Evolutionary conservation across 2,113 vertebrate species (phyloP).

Genomic region (Lasiurus cinereus): DNA sequence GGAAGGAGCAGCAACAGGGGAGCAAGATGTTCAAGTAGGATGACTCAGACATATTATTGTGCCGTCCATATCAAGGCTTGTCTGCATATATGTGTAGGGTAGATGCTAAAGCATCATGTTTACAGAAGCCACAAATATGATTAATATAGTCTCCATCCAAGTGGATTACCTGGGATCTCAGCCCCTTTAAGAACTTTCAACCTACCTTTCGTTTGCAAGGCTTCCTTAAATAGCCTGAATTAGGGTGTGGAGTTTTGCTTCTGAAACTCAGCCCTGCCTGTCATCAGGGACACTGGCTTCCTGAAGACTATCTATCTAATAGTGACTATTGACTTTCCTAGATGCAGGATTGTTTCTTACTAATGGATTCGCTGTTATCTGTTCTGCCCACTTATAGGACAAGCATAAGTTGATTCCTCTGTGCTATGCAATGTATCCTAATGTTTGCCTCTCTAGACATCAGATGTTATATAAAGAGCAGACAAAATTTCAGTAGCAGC

Average conservation of each 20-base stretch:
- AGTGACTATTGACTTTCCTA: neutral
- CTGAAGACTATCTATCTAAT: neutral
- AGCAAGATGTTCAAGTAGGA: neutral
- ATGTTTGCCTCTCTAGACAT: neutral
- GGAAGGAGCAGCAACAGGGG: neutral
- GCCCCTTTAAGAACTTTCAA: neutral
- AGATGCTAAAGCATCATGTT: neutral
- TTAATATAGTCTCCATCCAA: neutral
- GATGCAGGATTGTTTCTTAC: neutral
- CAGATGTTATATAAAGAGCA: neutral
- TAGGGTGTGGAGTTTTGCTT: neutral
- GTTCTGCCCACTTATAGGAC: neutral
- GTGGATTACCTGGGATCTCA: neutral
- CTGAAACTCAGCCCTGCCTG: neutral
- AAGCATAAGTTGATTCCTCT: neutral
- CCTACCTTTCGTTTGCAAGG: neutral
- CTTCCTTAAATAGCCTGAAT: neutral
- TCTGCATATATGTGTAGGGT: neutral
- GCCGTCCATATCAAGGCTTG: neutral
- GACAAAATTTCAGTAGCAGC: neutral
- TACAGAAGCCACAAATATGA: neutral
- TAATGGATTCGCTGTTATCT: neutral
- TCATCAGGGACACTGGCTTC: neutral
- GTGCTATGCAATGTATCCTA: neutral
- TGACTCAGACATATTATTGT: neutral